These are phyloP conservation scores for Athripsodes cinereus DNA, from an alignment of 2,888 invertebrate genomes.

Conservation along the genomic window DNA sequence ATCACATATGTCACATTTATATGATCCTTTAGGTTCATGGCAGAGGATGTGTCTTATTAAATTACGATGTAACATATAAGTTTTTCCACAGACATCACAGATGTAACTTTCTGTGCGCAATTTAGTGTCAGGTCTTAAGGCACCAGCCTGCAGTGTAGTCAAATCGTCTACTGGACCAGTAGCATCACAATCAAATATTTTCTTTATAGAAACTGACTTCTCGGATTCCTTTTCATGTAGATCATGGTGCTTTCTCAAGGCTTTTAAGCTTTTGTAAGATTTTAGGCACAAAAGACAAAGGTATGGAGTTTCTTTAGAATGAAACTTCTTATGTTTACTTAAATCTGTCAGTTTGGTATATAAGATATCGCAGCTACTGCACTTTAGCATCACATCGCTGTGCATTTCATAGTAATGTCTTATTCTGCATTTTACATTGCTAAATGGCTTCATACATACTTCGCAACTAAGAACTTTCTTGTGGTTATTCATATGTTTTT, in stretches of 20 bases:
- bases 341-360: background rate
- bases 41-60: background rate
- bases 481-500: background rate
- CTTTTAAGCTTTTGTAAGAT: background rate
- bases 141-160: background rate
- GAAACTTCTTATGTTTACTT: background rate
- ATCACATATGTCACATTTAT: background rate
- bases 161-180: background rate
- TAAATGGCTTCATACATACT: background rate
- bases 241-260: background rate
- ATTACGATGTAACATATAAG: background rate
- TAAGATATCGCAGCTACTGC: background rate
- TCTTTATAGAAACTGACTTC: background rate
- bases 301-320: background rate
- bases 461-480: background rate
- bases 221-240: background rate
- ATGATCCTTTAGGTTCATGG: background rate
- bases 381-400: background rate
- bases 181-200: background rate
- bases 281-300: background rate
- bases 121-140: background rate
- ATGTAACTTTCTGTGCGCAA: background rate
- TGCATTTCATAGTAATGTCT: background rate
- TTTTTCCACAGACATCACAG: background rate
- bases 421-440: background rate